These are phyloP conservation scores for Apoda limacodes DNA, from an alignment of 2,888 invertebrate species.

Conservation along the genomic window DNA sequence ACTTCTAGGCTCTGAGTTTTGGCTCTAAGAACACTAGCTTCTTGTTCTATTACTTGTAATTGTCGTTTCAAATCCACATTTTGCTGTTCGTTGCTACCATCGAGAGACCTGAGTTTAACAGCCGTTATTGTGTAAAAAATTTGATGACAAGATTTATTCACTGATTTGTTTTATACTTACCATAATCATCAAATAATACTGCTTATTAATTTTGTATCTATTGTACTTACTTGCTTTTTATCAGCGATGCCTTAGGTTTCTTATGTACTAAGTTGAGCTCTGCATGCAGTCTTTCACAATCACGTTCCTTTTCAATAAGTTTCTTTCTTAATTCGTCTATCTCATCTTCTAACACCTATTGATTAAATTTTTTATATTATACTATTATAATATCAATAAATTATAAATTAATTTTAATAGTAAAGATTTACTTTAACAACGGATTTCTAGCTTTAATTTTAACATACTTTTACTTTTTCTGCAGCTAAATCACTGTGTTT, in stretches of 20 bases:
- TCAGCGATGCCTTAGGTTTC: conserved; percentile 71
- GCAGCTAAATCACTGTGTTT: conserved; percentile 69
- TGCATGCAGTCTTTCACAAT: conserved; percentile 80
- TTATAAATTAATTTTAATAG: no score
- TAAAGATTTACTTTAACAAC: no score
- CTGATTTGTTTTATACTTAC: no score
- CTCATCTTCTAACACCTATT: conserved; percentile 79
- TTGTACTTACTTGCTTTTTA: conserved; percentile 74
- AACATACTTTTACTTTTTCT: conserved; percentile 73
- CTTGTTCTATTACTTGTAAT: conserved; percentile 82
- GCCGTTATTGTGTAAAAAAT: no score
- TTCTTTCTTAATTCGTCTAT: conserved; percentile 79
- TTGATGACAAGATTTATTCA: no score
- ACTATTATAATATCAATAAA: no score
- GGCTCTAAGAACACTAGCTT: conserved; percentile 74
- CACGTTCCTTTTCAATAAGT: conserved; percentile 84
- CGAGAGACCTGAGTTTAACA: conserved; percentile 70
- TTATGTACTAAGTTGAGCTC: conserved; percentile 75
- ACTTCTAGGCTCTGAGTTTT: conserved; percentile 77
- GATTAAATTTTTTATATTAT: no score
- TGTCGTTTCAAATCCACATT: conserved; percentile 79
- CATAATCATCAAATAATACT: no score
- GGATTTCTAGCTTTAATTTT: conserved; percentile 2
- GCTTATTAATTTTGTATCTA: no score
- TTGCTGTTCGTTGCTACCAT: conserved; percentile 69